phyloP scores from a whole-genome alignment of 2,113 vertebrate genomes.

The Lipophrys pholis region DNA sequence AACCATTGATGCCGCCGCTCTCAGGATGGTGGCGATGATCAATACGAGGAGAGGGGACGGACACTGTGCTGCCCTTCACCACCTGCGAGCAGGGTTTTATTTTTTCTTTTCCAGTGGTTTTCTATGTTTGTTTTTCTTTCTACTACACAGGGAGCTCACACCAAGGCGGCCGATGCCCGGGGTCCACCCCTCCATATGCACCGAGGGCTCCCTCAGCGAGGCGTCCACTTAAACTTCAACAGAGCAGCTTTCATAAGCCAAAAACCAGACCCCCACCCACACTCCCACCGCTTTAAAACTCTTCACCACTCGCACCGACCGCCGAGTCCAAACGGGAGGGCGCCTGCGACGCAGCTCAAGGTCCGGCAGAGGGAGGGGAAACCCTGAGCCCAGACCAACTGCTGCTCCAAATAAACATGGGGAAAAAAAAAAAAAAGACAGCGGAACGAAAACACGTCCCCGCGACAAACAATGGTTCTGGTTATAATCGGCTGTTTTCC shows the following conservation, averaged over 20 bases:
- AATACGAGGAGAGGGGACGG: slow-evolving; percentile 55
- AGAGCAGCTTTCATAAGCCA: slow-evolving; percentile 81
- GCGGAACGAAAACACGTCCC: slow-evolving; percentile 65
- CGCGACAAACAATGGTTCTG: slow-evolving; percentile 56
- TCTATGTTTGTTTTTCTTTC: slow-evolving; percentile 59
- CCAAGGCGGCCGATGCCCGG: slow-evolving; percentile 53
- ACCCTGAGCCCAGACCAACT: slow-evolving; percentile 72
- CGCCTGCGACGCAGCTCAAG: slow-evolving; percentile 64
- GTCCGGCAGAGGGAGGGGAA: slow-evolving; percentile 75
- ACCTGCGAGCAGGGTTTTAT: slow-evolving; percentile 65
- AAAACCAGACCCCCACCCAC: slow-evolving; percentile 33
- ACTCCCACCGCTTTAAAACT: slow-evolving; percentile 55
- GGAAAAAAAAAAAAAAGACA: slow-evolving; percentile 65
- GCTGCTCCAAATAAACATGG: slow-evolving; percentile 74
- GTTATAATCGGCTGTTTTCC: slow-evolving; percentile 61
- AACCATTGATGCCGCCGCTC: slow-evolving; percentile 40
- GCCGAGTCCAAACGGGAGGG: slow-evolving; percentile 72
- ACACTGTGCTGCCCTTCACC: slow-evolving; percentile 41
- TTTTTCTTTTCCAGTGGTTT: slow-evolving; percentile 53
- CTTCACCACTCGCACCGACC: slow-evolving; percentile 70
- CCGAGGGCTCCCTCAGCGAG: slow-evolving; percentile 68
- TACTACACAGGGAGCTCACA: slow-evolving; percentile 62
- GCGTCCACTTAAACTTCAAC: slow-evolving; percentile 77
- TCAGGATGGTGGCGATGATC: slow-evolving; percentile 40
- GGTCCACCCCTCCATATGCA: slow-evolving; percentile 63